These are phyloP conservation scores for Bufotes viridis DNA, from an alignment of 2,797 vertebrate genomes.

Conservation along the genomic window DNA sequence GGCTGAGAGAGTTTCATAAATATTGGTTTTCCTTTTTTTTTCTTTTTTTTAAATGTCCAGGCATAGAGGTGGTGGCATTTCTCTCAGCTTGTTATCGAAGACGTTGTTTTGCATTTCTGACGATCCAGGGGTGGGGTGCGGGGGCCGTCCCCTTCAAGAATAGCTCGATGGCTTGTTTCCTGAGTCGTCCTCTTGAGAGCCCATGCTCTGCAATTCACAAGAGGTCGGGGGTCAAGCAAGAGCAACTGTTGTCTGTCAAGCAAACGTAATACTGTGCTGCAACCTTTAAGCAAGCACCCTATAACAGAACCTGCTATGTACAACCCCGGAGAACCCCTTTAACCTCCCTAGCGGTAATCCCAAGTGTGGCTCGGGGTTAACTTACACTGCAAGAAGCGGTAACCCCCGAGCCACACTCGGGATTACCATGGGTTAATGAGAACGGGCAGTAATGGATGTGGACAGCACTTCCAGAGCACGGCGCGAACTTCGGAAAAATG, in stretches of 20 bases:
- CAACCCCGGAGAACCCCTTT: too few relatives aligned
- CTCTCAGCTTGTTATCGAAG: conserved; percentile 69
- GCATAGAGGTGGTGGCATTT: conserved; percentile 68
- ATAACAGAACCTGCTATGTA: too few relatives aligned
- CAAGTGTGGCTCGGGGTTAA: too few relatives aligned
- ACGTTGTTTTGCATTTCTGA: conserved; percentile 68
- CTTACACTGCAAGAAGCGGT: too few relatives aligned
- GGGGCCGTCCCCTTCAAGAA: conserved; percentile 83
- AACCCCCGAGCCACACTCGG: too few relatives aligned
- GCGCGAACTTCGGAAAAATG: too few relatives aligned
- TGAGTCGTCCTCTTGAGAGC: conserved; percentile 97
- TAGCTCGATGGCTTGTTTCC: conserved; percentile 99
- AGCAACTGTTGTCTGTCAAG: not conserved
- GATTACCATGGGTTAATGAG: too few relatives aligned
- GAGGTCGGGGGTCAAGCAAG: not conserved
- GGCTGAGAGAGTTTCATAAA: conserved; percentile 75
- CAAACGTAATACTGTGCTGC: too few relatives aligned
- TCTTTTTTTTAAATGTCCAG: conserved; percentile 70
- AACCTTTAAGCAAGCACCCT: too few relatives aligned
- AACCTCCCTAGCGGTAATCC: too few relatives aligned
- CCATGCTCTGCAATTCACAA: conserved; percentile 88
- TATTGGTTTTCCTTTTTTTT: conserved; percentile 64
- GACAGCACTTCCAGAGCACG: too few relatives aligned
- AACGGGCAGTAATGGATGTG: too few relatives aligned
- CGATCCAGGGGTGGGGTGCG: conserved; percentile 66